Conservation (phyloP, 2,113 vertebrate genomes). For the Heterotilapia buettikoferi region DNA sequence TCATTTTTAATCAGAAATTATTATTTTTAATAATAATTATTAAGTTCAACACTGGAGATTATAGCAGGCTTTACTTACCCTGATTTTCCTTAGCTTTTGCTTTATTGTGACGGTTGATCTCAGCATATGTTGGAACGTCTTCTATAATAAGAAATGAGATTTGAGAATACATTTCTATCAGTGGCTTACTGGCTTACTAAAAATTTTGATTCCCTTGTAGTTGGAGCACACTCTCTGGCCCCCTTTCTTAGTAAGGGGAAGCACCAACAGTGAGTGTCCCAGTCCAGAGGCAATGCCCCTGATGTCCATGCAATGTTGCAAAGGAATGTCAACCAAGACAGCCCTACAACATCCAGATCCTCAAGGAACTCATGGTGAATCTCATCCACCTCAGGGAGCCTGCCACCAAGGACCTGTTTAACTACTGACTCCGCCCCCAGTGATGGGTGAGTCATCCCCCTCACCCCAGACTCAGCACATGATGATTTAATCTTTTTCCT, state of each 20-base stretch:
- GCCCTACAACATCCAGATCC: neutral
- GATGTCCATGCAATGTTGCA: neutral
- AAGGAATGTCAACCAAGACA: neutral
- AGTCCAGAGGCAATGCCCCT: neutral
- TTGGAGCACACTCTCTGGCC: neutral
- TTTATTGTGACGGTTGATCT: neutral
- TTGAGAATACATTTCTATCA: neutral
- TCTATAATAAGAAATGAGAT: neutral
- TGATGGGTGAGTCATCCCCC: neutral
- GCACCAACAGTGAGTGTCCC: neutral
- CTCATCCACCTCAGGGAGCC: neutral
- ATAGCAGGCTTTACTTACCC: neutral
- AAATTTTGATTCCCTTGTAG: neutral
- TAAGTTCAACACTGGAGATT: rapidly evolving
- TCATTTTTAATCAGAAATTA: rapidly evolving
- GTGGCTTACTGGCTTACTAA: neutral
- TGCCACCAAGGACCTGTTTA: neutral
- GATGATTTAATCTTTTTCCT: too few species aligned
- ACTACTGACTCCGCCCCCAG: rapidly evolving
- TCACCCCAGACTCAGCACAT: rapidly evolving
- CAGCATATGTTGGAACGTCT: neutral
- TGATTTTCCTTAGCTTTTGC: neutral
- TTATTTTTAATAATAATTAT: neutral
- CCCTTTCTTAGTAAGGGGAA: neutral
- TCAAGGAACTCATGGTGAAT: neutral